Percentiles rank a stretch among this genome's conserved stretches.
Conservation (phyloP, 2,797 vertebrate species). For the Sylvia borin region DNA sequence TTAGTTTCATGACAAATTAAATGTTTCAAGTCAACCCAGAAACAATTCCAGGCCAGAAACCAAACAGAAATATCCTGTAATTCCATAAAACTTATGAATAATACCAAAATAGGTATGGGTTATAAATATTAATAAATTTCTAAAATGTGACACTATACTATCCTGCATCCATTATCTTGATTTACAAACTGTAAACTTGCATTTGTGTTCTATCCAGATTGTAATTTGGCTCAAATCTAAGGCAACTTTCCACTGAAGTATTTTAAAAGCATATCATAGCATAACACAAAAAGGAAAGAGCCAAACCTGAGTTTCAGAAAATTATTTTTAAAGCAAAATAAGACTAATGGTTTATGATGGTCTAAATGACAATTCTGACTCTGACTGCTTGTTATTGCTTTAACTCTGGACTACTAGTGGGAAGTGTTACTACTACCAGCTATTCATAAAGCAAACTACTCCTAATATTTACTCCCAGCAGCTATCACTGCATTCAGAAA, state of each 20-base stretch:
- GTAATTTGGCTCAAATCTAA: neutral
- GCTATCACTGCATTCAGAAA: neutral
- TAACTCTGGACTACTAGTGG: neutral
- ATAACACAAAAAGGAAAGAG: neutral
- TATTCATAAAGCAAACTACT: neutral
- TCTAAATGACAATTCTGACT: neutral
- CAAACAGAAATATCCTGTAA: constrained; percentile 11
- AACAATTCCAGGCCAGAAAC: constrained; percentile 48
- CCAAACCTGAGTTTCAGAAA: neutral
- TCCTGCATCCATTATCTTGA: neutral
- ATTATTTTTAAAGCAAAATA: constrained; percentile 23
- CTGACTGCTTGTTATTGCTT: neutral
- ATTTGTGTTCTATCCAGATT: neutral
- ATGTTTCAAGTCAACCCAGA: constrained; percentile 14
- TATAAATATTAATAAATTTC: constrained; percentile 1
- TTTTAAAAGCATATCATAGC: neutral
- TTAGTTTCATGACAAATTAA: constrained; percentile 34
- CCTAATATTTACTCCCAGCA: neutral
- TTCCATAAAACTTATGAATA: neutral
- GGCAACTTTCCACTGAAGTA: neutral
- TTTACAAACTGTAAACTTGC: neutral
- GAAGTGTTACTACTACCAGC: neutral
- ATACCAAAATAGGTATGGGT: neutral
- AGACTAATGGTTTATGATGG: neutral
- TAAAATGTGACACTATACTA: neutral